Evolutionary conservation across 2,113 vertebrate species (phyloP).

Genomic region (Sebastes fasciatus): DNA sequence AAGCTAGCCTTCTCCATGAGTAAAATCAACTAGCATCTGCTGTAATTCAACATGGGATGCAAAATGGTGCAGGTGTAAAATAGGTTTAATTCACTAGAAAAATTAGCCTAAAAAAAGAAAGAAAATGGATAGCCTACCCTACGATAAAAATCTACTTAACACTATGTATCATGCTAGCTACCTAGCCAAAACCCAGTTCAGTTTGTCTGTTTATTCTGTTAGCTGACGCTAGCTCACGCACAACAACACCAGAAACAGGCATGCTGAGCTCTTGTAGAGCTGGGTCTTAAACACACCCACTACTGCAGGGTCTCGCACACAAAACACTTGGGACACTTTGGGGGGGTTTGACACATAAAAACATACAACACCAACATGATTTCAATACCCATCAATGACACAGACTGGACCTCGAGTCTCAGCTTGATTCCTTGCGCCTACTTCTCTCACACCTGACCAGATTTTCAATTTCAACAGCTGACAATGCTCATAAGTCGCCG

Average conservation of each 20-base stretch:
- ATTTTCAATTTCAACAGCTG: constrained; percentile 5
- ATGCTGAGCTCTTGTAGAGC: constrained; percentile 14
- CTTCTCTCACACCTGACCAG: constrained; percentile 32
- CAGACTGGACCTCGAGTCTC: constrained; percentile 54
- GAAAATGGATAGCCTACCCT: neutral
- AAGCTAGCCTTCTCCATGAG: neutral
- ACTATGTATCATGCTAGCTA: neutral
- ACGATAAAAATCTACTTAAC: neutral
- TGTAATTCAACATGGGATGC: constrained; percentile 9
- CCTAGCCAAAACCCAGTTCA: neutral
- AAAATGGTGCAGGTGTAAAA: constrained; percentile 16
- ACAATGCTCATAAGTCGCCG: neutral
- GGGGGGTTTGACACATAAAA: constrained; percentile 17
- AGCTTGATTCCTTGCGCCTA: constrained; percentile 48
- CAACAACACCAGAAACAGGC: constrained; percentile 11
- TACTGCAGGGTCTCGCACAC: constrained; percentile 49
- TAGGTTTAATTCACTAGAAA: no score
- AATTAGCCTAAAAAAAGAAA: no score
- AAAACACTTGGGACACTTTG: constrained; percentile 31
- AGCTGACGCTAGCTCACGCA: neutral
- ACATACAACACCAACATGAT: constrained; percentile 56
- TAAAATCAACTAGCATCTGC: neutral
- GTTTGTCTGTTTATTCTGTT: neutral
- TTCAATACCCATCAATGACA: constrained; percentile 38
- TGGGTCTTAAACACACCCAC: constrained; percentile 21